Base-by-base conservation (phyloP, 2,113 vertebrate genomes). In the Urocitellus parryii region DNA sequence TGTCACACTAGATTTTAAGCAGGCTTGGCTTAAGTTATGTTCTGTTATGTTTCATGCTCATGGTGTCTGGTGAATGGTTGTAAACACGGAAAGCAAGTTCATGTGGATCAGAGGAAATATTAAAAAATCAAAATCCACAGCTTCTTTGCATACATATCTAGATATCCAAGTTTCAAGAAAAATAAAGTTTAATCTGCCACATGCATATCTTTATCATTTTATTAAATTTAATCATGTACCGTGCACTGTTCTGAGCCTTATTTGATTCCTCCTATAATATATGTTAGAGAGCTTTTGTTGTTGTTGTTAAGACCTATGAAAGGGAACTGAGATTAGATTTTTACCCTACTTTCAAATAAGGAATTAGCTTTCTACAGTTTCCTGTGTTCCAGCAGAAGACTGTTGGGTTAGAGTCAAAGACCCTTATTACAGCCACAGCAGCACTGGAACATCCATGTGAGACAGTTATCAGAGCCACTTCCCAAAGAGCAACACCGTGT, bases 11-110 rank as follows among this genome's bases (percentile, higher is more conserved):
- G 39, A n/a, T 74, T 84, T n/a, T 79, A 90, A 92, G 74, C 77
- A 92, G 34, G 22, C 17, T 63, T 74, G 78, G 90, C 91, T 87
- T 87, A 63, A 83, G 48, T 92, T 82, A 68, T 56, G 9, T 94
- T 94, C 85, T 92, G 14, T n/a, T 94, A 87, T 67, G 16, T 29
- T 67, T 89, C 68, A 16, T 80, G 13, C 16, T 34, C 37, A 70
- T 63, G 37, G 45, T 42, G 56, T 85, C 77, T 63, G 88, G 32
- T 65, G 39, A 91, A 4, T 61, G 77, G 14, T 61, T 78, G 53
- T 53, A 90, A 85, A 65, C 27, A 20, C 37, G 48, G 17, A 29
- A 51, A 72, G 72, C 94, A 94, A 91, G 53, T 13, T 61, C 70
- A 37, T 17, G 8, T 61, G 4, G 2, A 84, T 3, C 14, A 80